Conservation (phyloP, 2,113 vertebrate species). For the Piliocolobus tephrosceles region DNA sequence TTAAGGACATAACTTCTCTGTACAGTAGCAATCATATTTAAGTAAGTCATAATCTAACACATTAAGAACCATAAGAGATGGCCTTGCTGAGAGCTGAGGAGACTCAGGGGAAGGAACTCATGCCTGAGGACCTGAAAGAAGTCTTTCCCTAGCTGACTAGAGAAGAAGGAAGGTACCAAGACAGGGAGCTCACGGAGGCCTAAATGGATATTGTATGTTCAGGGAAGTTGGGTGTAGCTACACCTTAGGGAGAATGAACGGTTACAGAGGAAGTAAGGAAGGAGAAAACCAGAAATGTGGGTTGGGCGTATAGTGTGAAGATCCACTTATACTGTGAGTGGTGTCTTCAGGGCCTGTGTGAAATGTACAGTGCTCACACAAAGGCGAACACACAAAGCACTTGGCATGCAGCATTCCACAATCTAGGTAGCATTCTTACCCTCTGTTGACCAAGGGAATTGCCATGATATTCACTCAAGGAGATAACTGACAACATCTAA, state of each 20-base stretch:
- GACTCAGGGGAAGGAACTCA: too few species aligned
- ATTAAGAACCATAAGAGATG: not conserved
- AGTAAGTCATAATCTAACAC: not conserved
- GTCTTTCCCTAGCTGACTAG: not conserved
- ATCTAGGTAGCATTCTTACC: not conserved
- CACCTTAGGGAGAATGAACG: not conserved
- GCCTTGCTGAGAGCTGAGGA: not conserved
- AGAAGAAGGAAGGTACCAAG: not conserved
- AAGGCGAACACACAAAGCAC: not conserved
- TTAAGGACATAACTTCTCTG: not conserved
- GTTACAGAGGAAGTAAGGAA: not conserved
- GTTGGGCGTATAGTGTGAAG: accelerated
- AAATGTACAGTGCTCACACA: not conserved
- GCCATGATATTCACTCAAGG: not conserved
- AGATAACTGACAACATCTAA: not conserved
- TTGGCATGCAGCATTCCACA: not conserved
- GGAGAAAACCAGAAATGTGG: not conserved
- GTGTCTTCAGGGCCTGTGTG: not conserved
- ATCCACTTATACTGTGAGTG: accelerated
- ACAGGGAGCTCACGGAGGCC: not conserved
- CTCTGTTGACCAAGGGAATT: not conserved
- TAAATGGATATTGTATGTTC: accelerated
- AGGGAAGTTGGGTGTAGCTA: not conserved
- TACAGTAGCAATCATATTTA: not conserved
- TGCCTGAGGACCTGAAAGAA: not conserved